phyloP scores from a whole-genome alignment of 2,888 invertebrate genomes.

The Lucinisca nassula region DNA sequence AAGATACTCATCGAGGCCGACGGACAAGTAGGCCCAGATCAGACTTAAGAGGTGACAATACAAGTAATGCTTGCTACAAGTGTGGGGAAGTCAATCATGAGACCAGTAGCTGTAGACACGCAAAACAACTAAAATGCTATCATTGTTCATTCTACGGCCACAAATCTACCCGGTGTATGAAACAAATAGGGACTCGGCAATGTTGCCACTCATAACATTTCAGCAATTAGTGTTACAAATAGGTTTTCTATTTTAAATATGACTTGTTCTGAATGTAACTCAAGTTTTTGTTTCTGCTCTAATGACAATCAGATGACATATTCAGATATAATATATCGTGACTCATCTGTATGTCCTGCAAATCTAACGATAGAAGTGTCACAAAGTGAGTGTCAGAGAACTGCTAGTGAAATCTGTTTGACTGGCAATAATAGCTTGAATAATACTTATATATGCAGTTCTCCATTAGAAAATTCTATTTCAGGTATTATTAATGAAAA shows the following conservation, averaged over 20 bases:
- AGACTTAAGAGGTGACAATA: neutral
- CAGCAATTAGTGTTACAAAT: neutral
- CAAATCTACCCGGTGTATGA: neutral
- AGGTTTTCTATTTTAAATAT: neutral
- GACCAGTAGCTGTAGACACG: neutral
- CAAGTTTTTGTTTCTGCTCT: neutral
- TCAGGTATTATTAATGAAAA: neutral
- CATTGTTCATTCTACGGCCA: neutral
- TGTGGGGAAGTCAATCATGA: neutral
- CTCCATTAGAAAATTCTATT: neutral
- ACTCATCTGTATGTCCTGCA: neutral
- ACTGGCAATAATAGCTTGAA: neutral
- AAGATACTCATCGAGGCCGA: neutral
- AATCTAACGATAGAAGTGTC: neutral
- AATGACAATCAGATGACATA: neutral
- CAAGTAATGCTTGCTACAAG: neutral
- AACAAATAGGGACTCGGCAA: slow-evolving; percentile 6
- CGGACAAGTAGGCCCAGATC: neutral
- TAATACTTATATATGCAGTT: too few relatives aligned
- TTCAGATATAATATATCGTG: neutral
- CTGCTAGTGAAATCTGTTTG: neutral
- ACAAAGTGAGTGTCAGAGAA: neutral
- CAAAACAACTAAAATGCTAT: neutral
- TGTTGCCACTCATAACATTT: neutral
- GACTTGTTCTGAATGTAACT: neutral